Evolutionary conservation across 2,888 invertebrate species (phyloP), one percentile per base, ranked within the genome.

Genomic region (Acholoe squamosa): DNA sequence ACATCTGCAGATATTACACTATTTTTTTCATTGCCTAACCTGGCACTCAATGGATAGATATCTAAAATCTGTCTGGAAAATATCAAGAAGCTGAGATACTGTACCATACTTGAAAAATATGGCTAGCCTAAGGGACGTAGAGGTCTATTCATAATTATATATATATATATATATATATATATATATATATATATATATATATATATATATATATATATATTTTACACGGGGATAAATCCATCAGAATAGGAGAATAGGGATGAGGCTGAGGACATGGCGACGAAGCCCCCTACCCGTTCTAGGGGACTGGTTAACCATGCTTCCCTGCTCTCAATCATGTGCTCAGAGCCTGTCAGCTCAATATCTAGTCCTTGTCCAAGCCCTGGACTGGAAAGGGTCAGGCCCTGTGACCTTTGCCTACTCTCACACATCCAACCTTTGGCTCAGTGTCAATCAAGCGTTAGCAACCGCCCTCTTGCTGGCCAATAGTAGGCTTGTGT

Each of bases 341-440:
- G 28, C n/a, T 25, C 71, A 71, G 3, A n/a, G 25, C 71, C 25
- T 7, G 7, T 5, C 14, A 71, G 28, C 25, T 71, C 28, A 14
- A 14, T 22, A 14, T 5, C 71, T 25, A 3, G 14, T 31, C 7
- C 14, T 31, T 71, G 71, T 71, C 71, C 71, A 25, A 25, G 7
- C 28, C 28, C 71, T 71, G 1, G 7, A 28, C 71, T 16, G 3
- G 71, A 0, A n/a, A 28, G 14, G 71, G 71, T 71, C 71, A 71
- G 3, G 5, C 28, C 25, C 71, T 71, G 1, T 71, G 71, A 71
- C 71, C 71, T 71, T 71, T 71, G 31, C 28, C 25, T 25, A 25
- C 71, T 71, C 71, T 71, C 71, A 71, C 71, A 71, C 71, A 71
- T 71, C 16, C 71, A 71, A 71, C 71, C 71, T 71, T 71, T 71